These are phyloP conservation scores for Aethina tumida DNA, from an alignment of 1,140 invertebrate genomes.

Conservation along the genomic window DNA sequence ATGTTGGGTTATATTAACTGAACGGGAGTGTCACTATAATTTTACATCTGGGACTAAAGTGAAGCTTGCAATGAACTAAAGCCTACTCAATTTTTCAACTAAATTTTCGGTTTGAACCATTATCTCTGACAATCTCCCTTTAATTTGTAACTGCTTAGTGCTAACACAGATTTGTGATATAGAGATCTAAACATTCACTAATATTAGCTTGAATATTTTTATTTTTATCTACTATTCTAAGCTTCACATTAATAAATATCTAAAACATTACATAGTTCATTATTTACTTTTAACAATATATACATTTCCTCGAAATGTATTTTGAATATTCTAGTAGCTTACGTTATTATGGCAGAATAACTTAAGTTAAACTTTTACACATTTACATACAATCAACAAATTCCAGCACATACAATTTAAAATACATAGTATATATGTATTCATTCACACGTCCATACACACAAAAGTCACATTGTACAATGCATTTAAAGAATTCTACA, in stretches of 20 bases:
- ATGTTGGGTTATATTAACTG: no score
- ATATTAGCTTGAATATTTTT: conserved; percentile 20
- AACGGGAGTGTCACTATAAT: no score
- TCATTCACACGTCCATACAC: neutral
- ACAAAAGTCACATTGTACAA: conserved; percentile 1
- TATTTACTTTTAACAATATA: conserved; percentile 27
- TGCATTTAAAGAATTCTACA: conserved; percentile 9
- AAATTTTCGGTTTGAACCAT: conserved; percentile 14
- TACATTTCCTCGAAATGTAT: conserved; percentile 33
- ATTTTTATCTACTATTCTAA: conserved; percentile 24
- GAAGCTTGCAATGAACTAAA: conserved; percentile 1
- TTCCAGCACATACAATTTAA: conserved; percentile 2
- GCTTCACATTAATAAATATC: conserved; percentile 34
- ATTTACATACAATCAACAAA: conserved; percentile 7
- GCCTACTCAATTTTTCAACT: conserved; percentile 12
- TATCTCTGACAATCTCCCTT: conserved; percentile 14
- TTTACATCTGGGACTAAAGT: neutral
- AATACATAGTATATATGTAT: conserved; percentile 4
- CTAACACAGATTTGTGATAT: conserved; percentile 26
- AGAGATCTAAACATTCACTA: conserved; percentile 29
- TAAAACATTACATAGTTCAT: conserved; percentile 30
- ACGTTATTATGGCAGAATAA: conserved; percentile 10
- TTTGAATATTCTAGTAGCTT: conserved; percentile 17
- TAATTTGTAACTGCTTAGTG: conserved; percentile 18
- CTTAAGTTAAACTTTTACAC: neutral